Conservation (phyloP, 1,140 invertebrate species). For the Temnothorax curvispinosus region DNA sequence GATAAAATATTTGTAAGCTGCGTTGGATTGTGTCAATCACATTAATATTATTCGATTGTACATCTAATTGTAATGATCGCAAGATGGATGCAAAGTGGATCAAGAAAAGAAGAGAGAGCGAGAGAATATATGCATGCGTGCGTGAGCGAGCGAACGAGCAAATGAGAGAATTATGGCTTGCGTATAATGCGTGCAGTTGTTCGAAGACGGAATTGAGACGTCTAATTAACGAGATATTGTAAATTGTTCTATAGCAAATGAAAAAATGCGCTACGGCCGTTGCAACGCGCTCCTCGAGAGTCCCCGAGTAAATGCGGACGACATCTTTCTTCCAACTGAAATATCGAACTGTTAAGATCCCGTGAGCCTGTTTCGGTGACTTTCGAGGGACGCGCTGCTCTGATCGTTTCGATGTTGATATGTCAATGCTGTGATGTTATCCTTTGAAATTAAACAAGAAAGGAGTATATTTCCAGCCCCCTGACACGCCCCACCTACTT, state of each 20-base stretch:
- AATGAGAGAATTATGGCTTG: constrained; percentile 44
- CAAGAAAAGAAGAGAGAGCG: constrained; percentile 31
- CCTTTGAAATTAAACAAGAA: constrained; percentile 78
- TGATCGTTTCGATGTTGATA: constrained; percentile 83
- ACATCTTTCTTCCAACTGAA: background rate
- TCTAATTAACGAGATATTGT: constrained; percentile 79
- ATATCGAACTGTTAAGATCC: background rate
- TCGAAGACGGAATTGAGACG: constrained; percentile 77
- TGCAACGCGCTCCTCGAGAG: constrained; percentile 71
- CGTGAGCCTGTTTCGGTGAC: background rate
- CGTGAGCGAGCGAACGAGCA: constrained; percentile 44
- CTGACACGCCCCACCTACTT: constrained; percentile 24
- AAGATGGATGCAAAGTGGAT: constrained; percentile 24
- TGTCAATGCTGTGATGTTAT: constrained; percentile 85
- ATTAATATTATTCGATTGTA: constrained; percentile 61
- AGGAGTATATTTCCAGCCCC: constrained; percentile 65
- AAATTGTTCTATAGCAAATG: constrained; percentile 81
- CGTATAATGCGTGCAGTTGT: constrained; percentile 62
- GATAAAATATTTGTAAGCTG: constrained; percentile 36
- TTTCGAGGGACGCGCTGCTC: constrained; percentile 65
- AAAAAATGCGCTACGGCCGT: constrained; percentile 75
- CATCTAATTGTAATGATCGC: constrained; percentile 65
- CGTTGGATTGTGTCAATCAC: constrained; percentile 52
- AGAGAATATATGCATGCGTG: constrained; percentile 15
- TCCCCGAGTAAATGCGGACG: background rate